Conservation (phyloP, 1,140 invertebrate genomes). For the Schlechtendalia chinensis region DNA sequence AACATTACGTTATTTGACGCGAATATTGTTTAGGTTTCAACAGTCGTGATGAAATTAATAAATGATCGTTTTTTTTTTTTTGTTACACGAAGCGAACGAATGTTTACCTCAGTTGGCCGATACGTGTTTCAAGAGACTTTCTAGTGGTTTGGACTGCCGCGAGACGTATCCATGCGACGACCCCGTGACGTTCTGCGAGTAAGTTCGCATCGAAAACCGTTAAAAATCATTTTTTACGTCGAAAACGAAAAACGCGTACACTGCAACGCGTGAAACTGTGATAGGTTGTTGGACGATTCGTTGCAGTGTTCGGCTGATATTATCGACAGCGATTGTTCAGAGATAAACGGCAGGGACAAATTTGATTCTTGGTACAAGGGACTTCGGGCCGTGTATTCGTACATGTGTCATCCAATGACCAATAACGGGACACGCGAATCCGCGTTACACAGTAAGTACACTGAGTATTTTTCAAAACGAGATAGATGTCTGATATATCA, state of each 20-base stretch:
- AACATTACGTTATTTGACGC: too few relatives aligned
- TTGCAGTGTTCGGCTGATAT: constrained; percentile 17
- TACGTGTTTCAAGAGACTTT: not conserved
- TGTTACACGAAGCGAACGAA: not conserved
- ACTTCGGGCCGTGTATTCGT: constrained; percentile 2
- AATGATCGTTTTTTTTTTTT: not conserved
- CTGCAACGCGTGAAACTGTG: too few relatives aligned
- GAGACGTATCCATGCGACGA: not conserved
- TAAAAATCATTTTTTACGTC: too few relatives aligned
- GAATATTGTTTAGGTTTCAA: too few relatives aligned
- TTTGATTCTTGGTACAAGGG: constrained; percentile 2
- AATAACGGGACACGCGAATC: not conserved
- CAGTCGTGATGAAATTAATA: not conserved
- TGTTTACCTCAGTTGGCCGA: constrained; percentile 4
- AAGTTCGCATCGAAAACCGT: not conserved
- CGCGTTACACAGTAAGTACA: not conserved
- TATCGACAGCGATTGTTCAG: constrained; percentile 9
- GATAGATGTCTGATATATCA: too few relatives aligned
- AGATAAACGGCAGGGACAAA: not conserved
- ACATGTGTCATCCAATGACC: not conserved
- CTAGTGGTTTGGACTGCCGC: not conserved
- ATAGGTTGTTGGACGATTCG: not conserved
- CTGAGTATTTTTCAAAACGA: too few relatives aligned
- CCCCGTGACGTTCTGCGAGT: not conserved
- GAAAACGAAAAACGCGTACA: too few relatives aligned